Evolutionary conservation across 92 coral and sea anemone species (phyloP).

Genomic region (Paramuricea clavata): DNA sequence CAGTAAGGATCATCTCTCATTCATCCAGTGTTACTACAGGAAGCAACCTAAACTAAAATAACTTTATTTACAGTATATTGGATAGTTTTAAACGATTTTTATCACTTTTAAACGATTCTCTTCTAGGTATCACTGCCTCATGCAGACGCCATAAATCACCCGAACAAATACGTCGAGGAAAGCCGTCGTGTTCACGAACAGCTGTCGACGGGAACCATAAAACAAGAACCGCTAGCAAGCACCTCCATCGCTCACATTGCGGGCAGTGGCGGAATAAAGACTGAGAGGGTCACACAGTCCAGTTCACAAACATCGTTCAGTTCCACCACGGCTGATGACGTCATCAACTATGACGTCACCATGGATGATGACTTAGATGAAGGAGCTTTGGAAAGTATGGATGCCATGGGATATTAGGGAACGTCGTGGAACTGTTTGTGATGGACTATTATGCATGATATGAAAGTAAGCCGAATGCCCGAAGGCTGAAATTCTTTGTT

Average conservation of each 20-base stretch:
- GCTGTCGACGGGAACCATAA: slow-evolving; percentile 16
- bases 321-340: slow-evolving; percentile 26
- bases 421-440: background rate
- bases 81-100: no score
- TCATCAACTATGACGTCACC: slow-evolving; percentile 37
- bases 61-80: no score
- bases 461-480: background rate
- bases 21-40: background rate
- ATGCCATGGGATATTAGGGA: slow-evolving; percentile 27
- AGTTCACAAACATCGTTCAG: slow-evolving; percentile 30
- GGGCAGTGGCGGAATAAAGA: slow-evolving; percentile 16
- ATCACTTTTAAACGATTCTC: background rate
- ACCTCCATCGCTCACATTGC: slow-evolving; percentile 14
- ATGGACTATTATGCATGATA: background rate
- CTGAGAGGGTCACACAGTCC: slow-evolving; percentile 26
- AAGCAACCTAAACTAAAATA: no score
- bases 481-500: no score
- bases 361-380: slow-evolving; percentile 59
- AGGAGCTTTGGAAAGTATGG: slow-evolving; percentile 31
- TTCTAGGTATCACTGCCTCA: slow-evolving; percentile 59
- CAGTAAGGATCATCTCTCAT: no score
- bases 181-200: slow-evolving; percentile 70
- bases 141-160: slow-evolving; percentile 85
- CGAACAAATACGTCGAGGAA: slow-evolving; percentile 95
- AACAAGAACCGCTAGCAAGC: slow-evolving; percentile 24